Evolutionary conservation across 2,888 invertebrate species (phyloP), one percentile per base, ranked within the genome.

Genomic region (Saturnia japonica): DNA sequence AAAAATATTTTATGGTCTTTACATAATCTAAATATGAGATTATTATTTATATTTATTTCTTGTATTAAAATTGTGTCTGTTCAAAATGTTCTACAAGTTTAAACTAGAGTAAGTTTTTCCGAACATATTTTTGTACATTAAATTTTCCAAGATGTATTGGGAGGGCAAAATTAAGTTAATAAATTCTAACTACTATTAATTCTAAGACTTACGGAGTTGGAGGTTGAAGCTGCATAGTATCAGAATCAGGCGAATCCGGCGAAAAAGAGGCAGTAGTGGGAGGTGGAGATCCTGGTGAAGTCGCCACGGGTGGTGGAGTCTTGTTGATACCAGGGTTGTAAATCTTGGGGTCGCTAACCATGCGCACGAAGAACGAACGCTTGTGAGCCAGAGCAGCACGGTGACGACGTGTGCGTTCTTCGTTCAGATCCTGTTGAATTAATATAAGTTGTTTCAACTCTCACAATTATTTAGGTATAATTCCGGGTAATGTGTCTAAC

Each of bases 271-370:
- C 80, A 28, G 90, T 89, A 12, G 91, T 84, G 68, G 88, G 86
- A 2, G 90, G 91, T 14, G 95, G 94, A 19, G 95, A 94, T 66
- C 90, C 89, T 0, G 95, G 94, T 66, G 95, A 94, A 40, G 95
- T 91, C 71, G 95, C 91, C 43, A 91, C 90, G 3, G 96, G 95
- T 68, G 96, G 95, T 68, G 96, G 95, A 0, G 96, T 95, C 90
- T 96, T 96, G 85, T 96, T 96, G 83, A 98, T 98, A 73, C 97
- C 97, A 47, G 98, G 98, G 93, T 98, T 98, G 94, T 98, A 98
- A 82, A 99, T 97, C 91, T 99, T 99, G 2, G 99, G 99, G 94
- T 99, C 99, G 88, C 98, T 98, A 75, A 98, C 99, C 99, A 99
- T 99, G 68, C 99, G 97, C 72, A 99, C 99, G 91, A 99, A 98